These are phyloP conservation scores for Peromyscus eremicus DNA, from an alignment of 2,797 vertebrate genomes.

Conservation along the genomic window DNA sequence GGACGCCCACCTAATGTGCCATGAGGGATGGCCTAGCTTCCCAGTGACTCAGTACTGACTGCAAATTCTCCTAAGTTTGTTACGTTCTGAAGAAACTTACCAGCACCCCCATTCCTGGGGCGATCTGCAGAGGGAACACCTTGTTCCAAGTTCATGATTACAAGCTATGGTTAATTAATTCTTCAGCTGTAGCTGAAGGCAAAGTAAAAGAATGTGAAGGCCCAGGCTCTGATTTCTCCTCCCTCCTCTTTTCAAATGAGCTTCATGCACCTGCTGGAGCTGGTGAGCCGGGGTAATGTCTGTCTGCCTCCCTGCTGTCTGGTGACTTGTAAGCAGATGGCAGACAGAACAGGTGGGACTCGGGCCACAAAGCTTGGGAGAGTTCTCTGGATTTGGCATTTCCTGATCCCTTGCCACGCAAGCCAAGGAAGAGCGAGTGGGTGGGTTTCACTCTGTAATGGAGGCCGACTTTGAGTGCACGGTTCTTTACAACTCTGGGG, in stretches of 20 bases:
- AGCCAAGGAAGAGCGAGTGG: neutral
- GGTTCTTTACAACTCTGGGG: neutral
- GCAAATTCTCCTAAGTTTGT: neutral
- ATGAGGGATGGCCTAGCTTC: neutral
- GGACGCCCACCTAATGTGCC: neutral
- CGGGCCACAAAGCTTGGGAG: neutral
- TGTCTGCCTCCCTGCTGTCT: neutral
- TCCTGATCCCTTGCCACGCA: neutral
- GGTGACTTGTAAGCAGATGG: neutral
- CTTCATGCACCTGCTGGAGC: neutral
- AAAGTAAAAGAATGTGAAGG: neutral
- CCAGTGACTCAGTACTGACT: neutral
- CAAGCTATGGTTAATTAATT: conserved; percentile 42
- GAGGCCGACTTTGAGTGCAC: neutral
- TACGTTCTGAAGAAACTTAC: conserved; percentile 34
- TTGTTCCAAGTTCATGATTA: conserved; percentile 32
- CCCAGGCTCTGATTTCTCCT: neutral
- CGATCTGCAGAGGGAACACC: conserved; percentile 49
- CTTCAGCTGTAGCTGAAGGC: conserved; percentile 43
- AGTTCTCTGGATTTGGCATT: neutral
- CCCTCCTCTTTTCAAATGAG: neutral
- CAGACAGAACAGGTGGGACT: neutral
- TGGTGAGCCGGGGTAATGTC: neutral
- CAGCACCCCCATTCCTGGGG: neutral
- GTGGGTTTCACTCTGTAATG: neutral